These are phyloP conservation scores for Oryzias melastigma DNA, from an alignment of 2,113 vertebrate species.

Conservation along the genomic window DNA sequence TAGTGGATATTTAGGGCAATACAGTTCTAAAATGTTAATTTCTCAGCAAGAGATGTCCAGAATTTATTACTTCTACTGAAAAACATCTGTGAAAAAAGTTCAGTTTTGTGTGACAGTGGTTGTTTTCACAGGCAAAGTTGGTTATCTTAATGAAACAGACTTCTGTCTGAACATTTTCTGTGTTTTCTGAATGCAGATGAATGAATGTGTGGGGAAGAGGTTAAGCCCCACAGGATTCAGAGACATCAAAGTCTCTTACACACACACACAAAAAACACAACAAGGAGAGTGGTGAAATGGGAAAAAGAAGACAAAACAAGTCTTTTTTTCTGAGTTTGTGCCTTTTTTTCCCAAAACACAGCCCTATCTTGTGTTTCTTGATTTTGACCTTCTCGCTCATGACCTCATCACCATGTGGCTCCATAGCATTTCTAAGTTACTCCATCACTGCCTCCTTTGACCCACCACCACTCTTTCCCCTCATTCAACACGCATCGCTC, in stretches of 20 bases:
- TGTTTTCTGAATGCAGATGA: slow-evolving; percentile 23
- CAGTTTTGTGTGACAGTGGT: too few species aligned
- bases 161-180: slow-evolving; percentile 1
- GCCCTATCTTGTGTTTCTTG: slow-evolving; percentile 29
- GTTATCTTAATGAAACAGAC: slow-evolving; percentile 12
- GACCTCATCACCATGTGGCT: slow-evolving; percentile 22
- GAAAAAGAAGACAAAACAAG: slow-evolving; percentile 46
- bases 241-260: slow-evolving; percentile 25
- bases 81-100: too few species aligned
- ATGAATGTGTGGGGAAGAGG: slow-evolving; percentile 40
- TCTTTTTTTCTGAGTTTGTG: slow-evolving; percentile 26
- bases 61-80: too few species aligned
- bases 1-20: too few species aligned
- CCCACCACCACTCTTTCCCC: not conserved
- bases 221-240: slow-evolving; percentile 22
- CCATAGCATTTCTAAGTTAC: slow-evolving; percentile 18
- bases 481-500: slow-evolving; percentile 43
- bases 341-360: slow-evolving; percentile 22
- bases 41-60: too few species aligned
- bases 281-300: slow-evolving; percentile 41
- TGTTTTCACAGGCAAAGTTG: not conserved
- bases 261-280: slow-evolving; percentile 1
- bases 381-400: slow-evolving; percentile 9
- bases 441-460: not conserved
- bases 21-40: too few species aligned